A percentile compares a stretch with the other conserved stretches of the same genome.
Conservation (phyloP, 2,888 invertebrate species). For the Himalopsyche tibetana region DNA sequence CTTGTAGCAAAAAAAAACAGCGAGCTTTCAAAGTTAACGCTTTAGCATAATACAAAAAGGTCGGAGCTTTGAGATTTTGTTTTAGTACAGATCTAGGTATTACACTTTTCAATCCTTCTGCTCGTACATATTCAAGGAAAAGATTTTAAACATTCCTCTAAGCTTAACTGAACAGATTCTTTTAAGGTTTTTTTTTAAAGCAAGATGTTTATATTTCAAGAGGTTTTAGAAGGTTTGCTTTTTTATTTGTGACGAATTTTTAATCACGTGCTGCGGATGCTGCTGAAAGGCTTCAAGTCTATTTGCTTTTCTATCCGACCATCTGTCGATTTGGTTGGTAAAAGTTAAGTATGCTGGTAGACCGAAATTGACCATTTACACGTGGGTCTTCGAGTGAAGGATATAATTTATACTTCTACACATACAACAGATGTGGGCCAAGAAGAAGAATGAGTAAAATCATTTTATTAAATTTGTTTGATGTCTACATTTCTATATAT, state of each 20-base stretch:
- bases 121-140: constrained; percentile 13
- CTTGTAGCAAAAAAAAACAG: not conserved
- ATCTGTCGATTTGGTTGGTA: too few relatives aligned
- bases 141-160: constrained; percentile 6
- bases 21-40: constrained; percentile 22
- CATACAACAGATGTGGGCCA: too few relatives aligned
- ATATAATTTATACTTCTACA: too few relatives aligned
- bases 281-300: too few relatives aligned
- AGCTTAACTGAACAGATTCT: not conserved
- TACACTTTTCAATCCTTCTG: constrained; percentile 17
- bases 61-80: constrained; percentile 16
- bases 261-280: too few relatives aligned
- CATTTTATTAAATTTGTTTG: too few relatives aligned
- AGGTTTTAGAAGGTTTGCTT: not conserved
- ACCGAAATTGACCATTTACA: too few relatives aligned
- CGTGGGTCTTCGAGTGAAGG: too few relatives aligned
- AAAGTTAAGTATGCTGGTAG: too few relatives aligned
- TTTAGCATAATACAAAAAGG: constrained; percentile 34
- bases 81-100: constrained; percentile 10
- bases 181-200: not conserved
- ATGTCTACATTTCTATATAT: too few relatives aligned
- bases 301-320: too few relatives aligned
- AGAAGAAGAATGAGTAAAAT: too few relatives aligned
- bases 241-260: not conserved
- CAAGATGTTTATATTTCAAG: not conserved